Evolutionary conservation across 2,888 invertebrate genomes (phyloP).

Genomic region (Hanleya hanleyi): DNA sequence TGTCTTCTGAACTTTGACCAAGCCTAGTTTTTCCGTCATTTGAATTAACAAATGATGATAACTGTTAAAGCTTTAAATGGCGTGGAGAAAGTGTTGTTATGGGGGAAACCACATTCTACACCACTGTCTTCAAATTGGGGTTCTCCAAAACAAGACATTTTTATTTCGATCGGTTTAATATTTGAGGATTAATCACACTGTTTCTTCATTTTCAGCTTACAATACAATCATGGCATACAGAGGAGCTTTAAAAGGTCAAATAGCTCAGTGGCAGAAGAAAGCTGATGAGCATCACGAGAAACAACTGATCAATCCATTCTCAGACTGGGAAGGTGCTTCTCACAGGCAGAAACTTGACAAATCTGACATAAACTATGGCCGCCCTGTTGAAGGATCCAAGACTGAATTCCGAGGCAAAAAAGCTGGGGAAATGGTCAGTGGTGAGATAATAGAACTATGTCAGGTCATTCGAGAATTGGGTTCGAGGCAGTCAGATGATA

Average conservation of each 20-base stretch:
- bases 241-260: conserved; percentile 21
- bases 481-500: conserved; percentile 80
- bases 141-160: too few species aligned
- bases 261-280: conserved; percentile 76
- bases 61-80: too few species aligned
- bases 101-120: too few species aligned
- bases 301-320: conserved; percentile 87
- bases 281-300: conserved; percentile 84
- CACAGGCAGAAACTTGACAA: conserved; percentile 59
- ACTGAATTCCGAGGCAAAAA: conserved; percentile 91
- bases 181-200: too few species aligned
- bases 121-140: too few species aligned
- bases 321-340: conserved; percentile 71
- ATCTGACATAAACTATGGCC: conserved; percentile 76
- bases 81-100: too few species aligned
- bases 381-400: conserved; percentile 89
- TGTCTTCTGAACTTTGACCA: too few species aligned
- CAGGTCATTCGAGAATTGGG: conserved; percentile 89
- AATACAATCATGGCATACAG: background rate
- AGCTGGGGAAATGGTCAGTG: conserved; percentile 87
- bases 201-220: too few species aligned
- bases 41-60: too few species aligned
- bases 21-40: too few species aligned
- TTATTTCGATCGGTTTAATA: too few species aligned
- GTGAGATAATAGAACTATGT: conserved; percentile 94